Percentiles rank a stretch among this genome's conserved stretches.
Evolutionary conservation across 1,140 invertebrate species (phyloP).

Genomic region (Propsilocerus akamusi): DNA sequence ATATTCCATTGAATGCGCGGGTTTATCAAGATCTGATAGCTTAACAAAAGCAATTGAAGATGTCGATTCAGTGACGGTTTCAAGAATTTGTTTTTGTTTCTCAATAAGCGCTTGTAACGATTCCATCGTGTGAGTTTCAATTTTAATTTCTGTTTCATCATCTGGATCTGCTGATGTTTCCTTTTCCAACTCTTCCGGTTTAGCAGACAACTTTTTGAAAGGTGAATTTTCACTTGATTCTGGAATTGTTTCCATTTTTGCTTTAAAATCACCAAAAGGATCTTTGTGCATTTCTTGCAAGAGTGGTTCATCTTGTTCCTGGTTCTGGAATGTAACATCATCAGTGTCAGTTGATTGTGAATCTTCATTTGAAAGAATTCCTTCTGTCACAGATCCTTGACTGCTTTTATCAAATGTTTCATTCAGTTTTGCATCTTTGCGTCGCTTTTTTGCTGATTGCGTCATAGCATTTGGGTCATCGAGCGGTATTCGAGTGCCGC

Average conservation of each 20-base stretch:
- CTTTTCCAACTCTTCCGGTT: background rate
- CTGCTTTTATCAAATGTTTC: constrained; percentile 24
- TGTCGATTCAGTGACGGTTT: constrained; percentile 19
- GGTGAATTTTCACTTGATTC: constrained; percentile 22
- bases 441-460: constrained; percentile 13
- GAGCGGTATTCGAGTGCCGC: background rate
- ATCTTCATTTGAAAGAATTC: constrained; percentile 19
- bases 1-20: constrained; percentile 9
- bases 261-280: constrained; percentile 4
- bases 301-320: background rate
- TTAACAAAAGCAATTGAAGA: constrained; percentile 26
- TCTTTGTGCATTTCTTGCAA: constrained; percentile 20
- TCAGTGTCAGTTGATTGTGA: constrained; percentile 22
- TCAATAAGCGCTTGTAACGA: constrained; percentile 22
- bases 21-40: constrained; percentile 36
- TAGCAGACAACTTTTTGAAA: too few species aligned
- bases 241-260: constrained; percentile 22
- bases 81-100: constrained; percentile 21
- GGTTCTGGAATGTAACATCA: constrained; percentile 17
- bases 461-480: constrained; percentile 6
- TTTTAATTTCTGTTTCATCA: constrained; percentile 9
- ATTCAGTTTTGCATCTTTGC: constrained; percentile 19
- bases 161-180: constrained; percentile 10
- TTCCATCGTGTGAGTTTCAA: constrained; percentile 19
- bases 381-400: constrained; percentile 20